These are phyloP conservation scores for Sebastes kiyomatsui DNA, from an alignment of 2,797 vertebrate genomes.

Conservation along the genomic window DNA sequence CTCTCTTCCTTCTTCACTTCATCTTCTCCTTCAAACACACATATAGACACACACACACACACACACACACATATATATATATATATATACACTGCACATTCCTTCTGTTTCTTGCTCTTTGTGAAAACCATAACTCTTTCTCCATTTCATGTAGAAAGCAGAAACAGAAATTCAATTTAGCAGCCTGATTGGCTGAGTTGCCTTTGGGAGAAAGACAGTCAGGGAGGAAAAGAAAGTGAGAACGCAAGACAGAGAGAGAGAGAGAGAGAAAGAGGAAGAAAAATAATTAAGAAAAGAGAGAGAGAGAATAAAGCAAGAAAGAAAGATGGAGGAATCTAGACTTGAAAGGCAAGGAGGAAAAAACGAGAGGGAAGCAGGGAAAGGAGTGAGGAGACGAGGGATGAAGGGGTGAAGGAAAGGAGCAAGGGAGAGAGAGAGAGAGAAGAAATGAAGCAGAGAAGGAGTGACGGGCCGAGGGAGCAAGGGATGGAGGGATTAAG, in stretches of 20 bases:
- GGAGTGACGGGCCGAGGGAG: slow-evolving; percentile 55
- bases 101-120: neutral
- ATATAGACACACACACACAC: neutral
- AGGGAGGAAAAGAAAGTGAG: neutral
- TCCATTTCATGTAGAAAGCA: slow-evolving; percentile 48
- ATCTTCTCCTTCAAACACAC: neutral
- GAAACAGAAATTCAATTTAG: slow-evolving; percentile 61
- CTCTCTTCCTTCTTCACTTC: neutral
- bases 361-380: neutral
- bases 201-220: slow-evolving; percentile 48
- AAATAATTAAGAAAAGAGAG: neutral
- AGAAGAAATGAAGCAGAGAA: slow-evolving; percentile 63
- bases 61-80: accelerated
- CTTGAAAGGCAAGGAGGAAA: neutral
- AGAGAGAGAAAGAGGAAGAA: neutral
- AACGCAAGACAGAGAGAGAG: neutral
- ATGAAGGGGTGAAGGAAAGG: slow-evolving; percentile 11
- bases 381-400: neutral
- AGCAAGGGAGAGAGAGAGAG: slow-evolving; percentile 5
- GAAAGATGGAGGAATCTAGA: neutral
- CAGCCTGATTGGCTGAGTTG: slow-evolving; percentile 55
- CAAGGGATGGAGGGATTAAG: slow-evolving; percentile 57
- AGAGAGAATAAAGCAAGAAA: neutral
- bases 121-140: slow-evolving; percentile 37
- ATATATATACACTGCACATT: neutral